Percentiles rank a stretch among this genome's conserved stretches.
These are phyloP conservation scores for Cephonodes hylas DNA, from an alignment of 2,888 invertebrate genomes.

Conservation along the genomic window DNA sequence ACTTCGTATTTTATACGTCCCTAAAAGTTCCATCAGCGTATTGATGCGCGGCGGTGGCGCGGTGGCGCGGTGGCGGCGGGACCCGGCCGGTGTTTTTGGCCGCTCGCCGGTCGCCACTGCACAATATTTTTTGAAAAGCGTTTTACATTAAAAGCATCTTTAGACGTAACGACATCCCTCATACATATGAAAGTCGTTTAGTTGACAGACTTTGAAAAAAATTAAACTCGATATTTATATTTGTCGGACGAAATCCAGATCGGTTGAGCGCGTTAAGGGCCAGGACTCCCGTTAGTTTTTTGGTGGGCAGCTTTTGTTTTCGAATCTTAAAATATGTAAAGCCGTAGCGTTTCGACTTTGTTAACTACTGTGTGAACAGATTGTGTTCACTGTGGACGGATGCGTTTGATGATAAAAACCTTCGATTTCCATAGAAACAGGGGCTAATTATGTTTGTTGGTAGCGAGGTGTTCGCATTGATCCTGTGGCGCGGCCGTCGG, in stretches of 20 bases:
- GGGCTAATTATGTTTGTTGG: background rate
- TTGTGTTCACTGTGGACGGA: background rate
- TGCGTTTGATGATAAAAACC: background rate
- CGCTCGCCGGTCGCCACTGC: constrained; percentile 32
- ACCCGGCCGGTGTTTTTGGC: constrained; percentile 29
- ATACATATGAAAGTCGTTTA: constrained; percentile 20
- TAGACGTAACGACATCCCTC: constrained; percentile 26
- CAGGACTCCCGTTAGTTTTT: constrained; percentile 4
- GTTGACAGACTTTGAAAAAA: constrained; percentile 13
- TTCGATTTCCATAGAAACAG: background rate
- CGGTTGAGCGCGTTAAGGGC: constrained; percentile 1
- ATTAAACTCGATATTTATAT: constrained; percentile 11
- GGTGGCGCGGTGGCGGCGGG: constrained; percentile 16
- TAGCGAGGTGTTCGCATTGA: no score
- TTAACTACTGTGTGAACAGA: constrained; percentile 8
- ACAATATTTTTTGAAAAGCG: constrained; percentile 36
- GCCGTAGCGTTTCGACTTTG: constrained; percentile 2
- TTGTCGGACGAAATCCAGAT: constrained; percentile 7
- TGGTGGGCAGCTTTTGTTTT: constrained; percentile 2
- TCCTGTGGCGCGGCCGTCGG: background rate
- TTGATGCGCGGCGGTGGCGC: constrained; percentile 57
- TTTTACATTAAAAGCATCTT: constrained; percentile 30
- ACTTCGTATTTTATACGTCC: constrained; percentile 73
- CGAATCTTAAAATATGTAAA: constrained; percentile 5
- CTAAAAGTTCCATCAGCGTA: constrained; percentile 72